Evolutionary conservation across 2,113 vertebrate species (phyloP).

Genomic region (Phaethornis superciliosus): DNA sequence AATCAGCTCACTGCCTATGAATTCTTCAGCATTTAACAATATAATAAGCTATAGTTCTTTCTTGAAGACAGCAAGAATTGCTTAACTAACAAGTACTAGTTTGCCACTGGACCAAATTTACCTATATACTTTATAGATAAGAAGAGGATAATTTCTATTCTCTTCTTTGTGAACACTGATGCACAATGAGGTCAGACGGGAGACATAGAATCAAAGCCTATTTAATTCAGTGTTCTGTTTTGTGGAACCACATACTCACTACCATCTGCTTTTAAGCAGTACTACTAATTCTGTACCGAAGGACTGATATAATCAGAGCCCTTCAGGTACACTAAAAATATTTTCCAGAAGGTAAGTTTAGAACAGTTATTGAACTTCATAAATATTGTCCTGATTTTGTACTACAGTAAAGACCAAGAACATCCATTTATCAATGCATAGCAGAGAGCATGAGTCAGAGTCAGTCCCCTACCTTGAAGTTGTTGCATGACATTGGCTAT

Average conservation of each 20-base stretch:
- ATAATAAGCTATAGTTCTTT: background rate
- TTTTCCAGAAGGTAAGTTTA: background rate
- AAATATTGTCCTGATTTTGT: background rate
- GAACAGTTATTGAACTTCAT: background rate
- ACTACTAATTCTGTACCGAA: background rate
- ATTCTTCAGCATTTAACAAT: background rate
- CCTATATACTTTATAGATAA: background rate
- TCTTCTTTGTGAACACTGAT: background rate
- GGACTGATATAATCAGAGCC: background rate
- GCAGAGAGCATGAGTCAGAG: fast-evolving
- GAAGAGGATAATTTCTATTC: background rate
- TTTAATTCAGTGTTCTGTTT: background rate
- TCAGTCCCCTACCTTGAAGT: conserved; percentile 87
- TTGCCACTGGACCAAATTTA: background rate
- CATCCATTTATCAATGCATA: background rate
- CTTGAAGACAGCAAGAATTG: background rate
- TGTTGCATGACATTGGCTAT: conserved; percentile 95
- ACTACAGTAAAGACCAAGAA: background rate
- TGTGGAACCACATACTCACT: background rate
- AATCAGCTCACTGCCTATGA: background rate
- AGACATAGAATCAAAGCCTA: background rate
- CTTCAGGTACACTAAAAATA: background rate
- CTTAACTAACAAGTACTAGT: background rate
- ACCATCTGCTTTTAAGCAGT: background rate
- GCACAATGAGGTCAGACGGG: background rate